Evolutionary conservation across 2,888 invertebrate genomes (phyloP), one percentile per base, ranked within the genome.

Genomic region (Ectobius pallidus): DNA sequence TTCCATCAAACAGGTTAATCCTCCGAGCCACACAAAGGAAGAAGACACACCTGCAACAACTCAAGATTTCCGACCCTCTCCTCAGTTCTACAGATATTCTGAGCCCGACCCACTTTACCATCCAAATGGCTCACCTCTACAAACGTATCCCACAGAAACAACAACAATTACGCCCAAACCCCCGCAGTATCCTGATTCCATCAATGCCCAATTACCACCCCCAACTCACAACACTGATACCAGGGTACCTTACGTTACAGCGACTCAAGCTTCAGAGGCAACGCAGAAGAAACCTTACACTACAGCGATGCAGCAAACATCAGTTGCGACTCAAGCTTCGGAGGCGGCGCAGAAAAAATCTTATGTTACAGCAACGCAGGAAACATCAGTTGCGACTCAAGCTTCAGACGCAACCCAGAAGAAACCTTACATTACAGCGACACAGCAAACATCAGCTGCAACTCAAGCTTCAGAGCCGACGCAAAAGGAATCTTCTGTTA

Each of bases 41-140:
- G 18, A 22, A 4, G 11, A 25, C 16, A 55, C 3, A 39, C 34
- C 70, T 30, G 6, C 46, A 44, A 61, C 61, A 7, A 11, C 22
- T 7, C 20, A 32, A 1, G 25, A 46, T 9, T 75, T 77, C 75
- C 70, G 71, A 80, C 81, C 80, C 80, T 82, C 80, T 79, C 80
- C 74, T 74, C 77, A 75, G 80, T 82, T 82, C 77, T 79, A 83
- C 58, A 81, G 81, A 63, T 87, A 83, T 76, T 86, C 86, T 0
- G 85, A 86, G 75, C 82, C 83, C 25, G 86, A 86, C 82, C 86
- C 86, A 4, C 78, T 85, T 44, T 85, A 85, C 74, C 77, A 77
- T 72, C 76, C 74, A 27, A 58, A 73, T 58, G 34, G 67, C 20
- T 82, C 86, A 86, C 6, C 78, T 85, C 46, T 85, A 84, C 74